A percentile compares a stretch with the other conserved stretches of the same genome.
These are phyloP conservation scores for Pseudoatta argentina DNA, from an alignment of 1,140 invertebrate species.

Conservation along the genomic window DNA sequence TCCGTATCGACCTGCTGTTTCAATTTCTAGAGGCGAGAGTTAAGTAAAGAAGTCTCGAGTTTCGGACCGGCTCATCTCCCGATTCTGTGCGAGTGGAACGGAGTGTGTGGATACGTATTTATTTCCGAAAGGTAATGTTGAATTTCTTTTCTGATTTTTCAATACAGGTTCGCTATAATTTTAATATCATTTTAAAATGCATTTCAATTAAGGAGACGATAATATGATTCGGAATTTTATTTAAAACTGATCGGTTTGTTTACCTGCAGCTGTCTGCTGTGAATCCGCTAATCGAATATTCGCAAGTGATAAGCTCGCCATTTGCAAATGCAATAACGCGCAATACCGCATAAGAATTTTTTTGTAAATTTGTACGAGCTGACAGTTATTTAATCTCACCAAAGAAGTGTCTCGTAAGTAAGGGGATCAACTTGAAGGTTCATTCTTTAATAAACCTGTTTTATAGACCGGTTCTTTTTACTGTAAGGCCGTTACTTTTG, in stretches of 20 bases:
- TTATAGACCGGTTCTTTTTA: too few relatives aligned
- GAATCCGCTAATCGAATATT: background rate
- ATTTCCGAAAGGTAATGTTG: background rate
- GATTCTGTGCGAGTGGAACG: too few relatives aligned
- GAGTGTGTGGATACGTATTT: background rate
- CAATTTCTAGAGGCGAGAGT: too few relatives aligned
- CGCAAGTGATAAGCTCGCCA: background rate
- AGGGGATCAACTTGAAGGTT: background rate
- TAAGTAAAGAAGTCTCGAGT: too few relatives aligned
- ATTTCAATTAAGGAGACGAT: background rate
- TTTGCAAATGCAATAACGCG: background rate
- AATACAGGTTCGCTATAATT: background rate
- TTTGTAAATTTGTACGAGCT: background rate
- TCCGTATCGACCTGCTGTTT: too few relatives aligned
- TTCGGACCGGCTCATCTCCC: background rate
- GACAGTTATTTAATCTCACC: background rate
- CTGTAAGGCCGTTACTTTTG: too few relatives aligned
- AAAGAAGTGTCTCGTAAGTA: background rate
- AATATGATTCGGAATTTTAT: background rate
- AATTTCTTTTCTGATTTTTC: background rate
- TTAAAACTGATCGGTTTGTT: background rate
- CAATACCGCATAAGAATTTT: background rate
- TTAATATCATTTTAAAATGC: background rate
- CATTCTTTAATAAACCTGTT: too few relatives aligned
- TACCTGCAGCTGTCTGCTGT: background rate